phyloP scores from a whole-genome alignment of 2,888 invertebrate species.

The Syrista parreyssii region DNA sequence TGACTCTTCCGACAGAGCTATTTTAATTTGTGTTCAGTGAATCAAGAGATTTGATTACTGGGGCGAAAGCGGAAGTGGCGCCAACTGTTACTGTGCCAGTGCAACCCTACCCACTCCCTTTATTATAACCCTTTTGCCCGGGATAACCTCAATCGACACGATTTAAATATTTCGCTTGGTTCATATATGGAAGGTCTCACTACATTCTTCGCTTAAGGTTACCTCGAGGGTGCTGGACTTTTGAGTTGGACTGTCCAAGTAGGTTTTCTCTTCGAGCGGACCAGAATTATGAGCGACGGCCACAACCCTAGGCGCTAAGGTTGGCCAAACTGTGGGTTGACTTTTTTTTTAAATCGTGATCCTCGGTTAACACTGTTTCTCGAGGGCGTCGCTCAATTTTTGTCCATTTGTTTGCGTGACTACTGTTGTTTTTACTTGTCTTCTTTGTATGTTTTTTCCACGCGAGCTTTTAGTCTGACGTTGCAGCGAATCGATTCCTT shows the following conservation, averaged over 20 bases:
- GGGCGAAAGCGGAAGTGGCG: constrained; percentile 51
- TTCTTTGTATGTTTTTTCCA: not conserved
- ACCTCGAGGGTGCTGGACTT: not conserved
- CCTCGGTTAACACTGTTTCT: not conserved
- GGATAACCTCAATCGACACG: not conserved
- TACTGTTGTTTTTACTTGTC: not conserved
- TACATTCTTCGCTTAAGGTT: not conserved
- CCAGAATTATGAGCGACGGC: not conserved
- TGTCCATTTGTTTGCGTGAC: not conserved
- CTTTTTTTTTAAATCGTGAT: not conserved
- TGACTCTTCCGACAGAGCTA: constrained; percentile 26
- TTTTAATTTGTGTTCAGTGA: constrained; percentile 52
- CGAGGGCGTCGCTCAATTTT: not conserved
- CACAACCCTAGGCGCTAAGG: not conserved
- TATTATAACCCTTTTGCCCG: not conserved
- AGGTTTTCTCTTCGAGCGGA: not conserved
- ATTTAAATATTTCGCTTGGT: not conserved
- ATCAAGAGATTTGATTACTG: constrained; percentile 58
- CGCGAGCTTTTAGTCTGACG: not conserved
- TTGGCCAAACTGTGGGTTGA: not conserved
- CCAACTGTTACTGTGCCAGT: constrained; percentile 47
- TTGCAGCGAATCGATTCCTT: not conserved
- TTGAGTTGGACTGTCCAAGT: not conserved
- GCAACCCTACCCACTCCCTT: not conserved
- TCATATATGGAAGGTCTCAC: not conserved